A percentile compares a stretch with the other conserved stretches of the same genome.
Conservation (phyloP, 2,113 vertebrate genomes). For the Chlamydotis undulata region DNA sequence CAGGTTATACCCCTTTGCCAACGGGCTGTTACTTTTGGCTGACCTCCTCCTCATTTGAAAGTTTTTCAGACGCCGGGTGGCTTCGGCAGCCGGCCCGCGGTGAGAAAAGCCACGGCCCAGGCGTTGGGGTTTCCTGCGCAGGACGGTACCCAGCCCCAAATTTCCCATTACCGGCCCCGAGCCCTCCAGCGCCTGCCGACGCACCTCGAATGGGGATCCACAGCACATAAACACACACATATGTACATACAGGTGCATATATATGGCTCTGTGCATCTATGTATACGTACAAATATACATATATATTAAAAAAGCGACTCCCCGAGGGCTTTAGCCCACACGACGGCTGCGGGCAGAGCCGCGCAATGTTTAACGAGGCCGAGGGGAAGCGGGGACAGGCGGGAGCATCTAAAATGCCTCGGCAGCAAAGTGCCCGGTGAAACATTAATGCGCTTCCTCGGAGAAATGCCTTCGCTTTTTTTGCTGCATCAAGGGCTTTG, state of each 20-base stretch:
- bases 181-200: background rate
- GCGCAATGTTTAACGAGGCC: background rate
- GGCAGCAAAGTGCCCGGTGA: constrained; percentile 13
- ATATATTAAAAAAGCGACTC: background rate
- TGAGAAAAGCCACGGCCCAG: background rate
- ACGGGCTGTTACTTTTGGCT: constrained; percentile 34
- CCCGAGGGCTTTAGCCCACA: background rate
- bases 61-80: background rate
- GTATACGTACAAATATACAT: background rate
- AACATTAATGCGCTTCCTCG: background rate
- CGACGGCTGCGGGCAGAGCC: background rate
- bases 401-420: background rate
- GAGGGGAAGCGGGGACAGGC: constrained; percentile 13
- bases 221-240: background rate
- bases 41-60: constrained; percentile 50
- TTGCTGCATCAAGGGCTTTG: constrained; percentile 45
- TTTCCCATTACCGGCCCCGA: background rate
- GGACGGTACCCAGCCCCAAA: background rate
- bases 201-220: background rate
- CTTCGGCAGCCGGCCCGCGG: background rate
- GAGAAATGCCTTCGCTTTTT: background rate
- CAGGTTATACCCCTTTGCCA: constrained; percentile 18
- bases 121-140: accelerated
- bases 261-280: accelerated
- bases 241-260: background rate